phyloP scores from a whole-genome alignment of 2,888 invertebrate genomes.

The Ornithoptera priamus region DNA sequence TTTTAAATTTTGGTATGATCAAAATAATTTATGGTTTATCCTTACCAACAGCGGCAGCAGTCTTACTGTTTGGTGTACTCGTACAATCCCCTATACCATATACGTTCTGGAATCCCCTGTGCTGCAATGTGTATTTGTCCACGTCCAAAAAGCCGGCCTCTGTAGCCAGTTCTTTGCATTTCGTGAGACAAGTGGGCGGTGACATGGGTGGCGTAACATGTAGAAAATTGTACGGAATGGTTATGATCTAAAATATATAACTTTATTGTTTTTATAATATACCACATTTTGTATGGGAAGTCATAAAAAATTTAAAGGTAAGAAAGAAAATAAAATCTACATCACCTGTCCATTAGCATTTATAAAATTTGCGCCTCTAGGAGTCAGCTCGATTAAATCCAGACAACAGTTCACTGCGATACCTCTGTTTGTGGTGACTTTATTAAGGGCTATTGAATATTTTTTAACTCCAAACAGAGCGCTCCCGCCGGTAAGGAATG shows the following conservation, averaged over 20 bases:
- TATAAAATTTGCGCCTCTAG: constrained; percentile 88
- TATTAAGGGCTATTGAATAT: constrained; percentile 90
- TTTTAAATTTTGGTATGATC: too few relatives aligned
- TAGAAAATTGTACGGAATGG: constrained; percentile 86
- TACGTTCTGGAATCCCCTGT: constrained; percentile 87
- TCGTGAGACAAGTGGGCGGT: constrained; percentile 82
- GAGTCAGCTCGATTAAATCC: constrained; percentile 87
- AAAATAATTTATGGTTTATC: background rate
- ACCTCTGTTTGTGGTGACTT: constrained; percentile 83
- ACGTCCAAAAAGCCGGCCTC: constrained; percentile 88
- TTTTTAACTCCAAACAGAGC: constrained; percentile 94
- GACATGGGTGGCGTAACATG: constrained; percentile 95
- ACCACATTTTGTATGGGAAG: too few relatives aligned
- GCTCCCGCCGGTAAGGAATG: constrained; percentile 90
- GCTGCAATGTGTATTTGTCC: constrained; percentile 87
- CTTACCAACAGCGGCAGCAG: constrained; percentile 95
- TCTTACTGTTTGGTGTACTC: constrained; percentile 94
- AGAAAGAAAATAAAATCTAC: background rate
- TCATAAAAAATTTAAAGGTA: too few relatives aligned
- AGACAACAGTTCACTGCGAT: constrained; percentile 87
- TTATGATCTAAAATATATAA: constrained; percentile 41
- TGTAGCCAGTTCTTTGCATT: constrained; percentile 82
- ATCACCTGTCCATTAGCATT: constrained; percentile 77
- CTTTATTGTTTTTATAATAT: too few relatives aligned
- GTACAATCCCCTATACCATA: constrained; percentile 97